Evolutionary conservation across 2,797 vertebrate genomes (phyloP).

Genomic region (Hemibagrus guttatus): DNA sequence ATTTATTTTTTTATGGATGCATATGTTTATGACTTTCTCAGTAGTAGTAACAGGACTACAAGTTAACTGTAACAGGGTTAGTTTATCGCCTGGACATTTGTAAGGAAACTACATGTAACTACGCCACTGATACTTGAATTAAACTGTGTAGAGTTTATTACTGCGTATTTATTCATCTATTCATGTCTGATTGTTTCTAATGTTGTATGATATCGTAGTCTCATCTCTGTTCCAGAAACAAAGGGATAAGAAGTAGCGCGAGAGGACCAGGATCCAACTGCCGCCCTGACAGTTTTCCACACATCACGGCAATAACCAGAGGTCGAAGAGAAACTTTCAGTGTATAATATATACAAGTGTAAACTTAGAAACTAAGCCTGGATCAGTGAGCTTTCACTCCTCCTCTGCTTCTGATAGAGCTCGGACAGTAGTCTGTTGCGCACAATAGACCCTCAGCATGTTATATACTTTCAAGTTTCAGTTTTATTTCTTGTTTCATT

Average conservation of each 20-base stretch:
- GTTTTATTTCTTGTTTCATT: slow-evolving; percentile 19
- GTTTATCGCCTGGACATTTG: neutral
- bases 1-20: no score
- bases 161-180: neutral
- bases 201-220: neutral
- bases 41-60: neutral
- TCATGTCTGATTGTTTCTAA: neutral
- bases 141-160: no score
- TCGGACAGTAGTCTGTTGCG: slow-evolving; percentile 47
- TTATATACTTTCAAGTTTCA: slow-evolving; percentile 41
- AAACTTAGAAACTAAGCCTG: slow-evolving; percentile 48
- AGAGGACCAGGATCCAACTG: slow-evolving; percentile 31
- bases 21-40: neutral
- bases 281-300: slow-evolving; percentile 35
- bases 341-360: slow-evolving; percentile 58
- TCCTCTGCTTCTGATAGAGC: slow-evolving; percentile 45
- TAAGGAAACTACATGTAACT: neutral
- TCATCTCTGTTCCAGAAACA: slow-evolving; percentile 61
- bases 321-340: slow-evolving; percentile 53
- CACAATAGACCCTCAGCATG: slow-evolving; percentile 54
- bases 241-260: slow-evolving; percentile 60
- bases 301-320: slow-evolving; percentile 62
- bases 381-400: slow-evolving; percentile 47
- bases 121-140: neutral
- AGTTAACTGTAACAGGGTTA: neutral